These are phyloP conservation scores for cat (Felis catus) DNA, from an alignment of 2,113 vertebrate genomes.

Conservation along the genomic window F.catus_Fca126_mat1.0 CM031411.1:34311501-34312000, in stretches of 20 bases:
- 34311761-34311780: conserved; percentile 46
- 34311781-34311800: neutral
- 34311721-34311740: conserved; percentile 66
- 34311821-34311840: conserved; percentile 43
- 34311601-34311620: too few relatives aligned
- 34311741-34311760: conserved; percentile 60
- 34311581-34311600: too few relatives aligned
- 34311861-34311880: neutral
- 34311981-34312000: conserved; percentile 33
- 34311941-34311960: conserved; percentile 14
- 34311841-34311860: conserved; percentile 64
- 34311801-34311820: neutral
- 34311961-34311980: conserved; percentile 26
- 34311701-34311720: conserved; percentile 68
- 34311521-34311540: too few relatives aligned
- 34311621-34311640: neutral
- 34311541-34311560: too few relatives aligned
- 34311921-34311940: neutral
- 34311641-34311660: conserved; percentile 72
- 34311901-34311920: neutral
- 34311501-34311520: too few relatives aligned
- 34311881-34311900: neutral
- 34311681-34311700: conserved; percentile 68
- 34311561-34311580: too few relatives aligned
- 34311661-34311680: conserved; percentile 68